Evolutionary conservation across 1,140 invertebrate genomes (phyloP), one percentile per base, ranked within the genome.

Genomic region (Archivesica marissinica): DNA sequence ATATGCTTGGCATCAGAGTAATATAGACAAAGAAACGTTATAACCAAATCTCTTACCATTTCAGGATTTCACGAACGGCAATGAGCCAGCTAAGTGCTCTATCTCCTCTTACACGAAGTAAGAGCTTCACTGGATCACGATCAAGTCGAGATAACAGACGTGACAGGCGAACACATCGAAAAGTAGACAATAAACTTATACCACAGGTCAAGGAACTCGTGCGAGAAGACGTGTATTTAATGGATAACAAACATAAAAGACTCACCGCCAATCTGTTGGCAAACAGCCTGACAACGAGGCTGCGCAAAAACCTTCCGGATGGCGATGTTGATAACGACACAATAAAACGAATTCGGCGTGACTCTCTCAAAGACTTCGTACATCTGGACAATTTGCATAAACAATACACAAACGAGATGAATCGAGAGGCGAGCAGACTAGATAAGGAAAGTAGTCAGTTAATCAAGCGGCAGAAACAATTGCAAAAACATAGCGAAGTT

Each of bases 261-360:
- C 28, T 86, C 30, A 83, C 88, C 33, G 80, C 84, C 56, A 90
- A 90, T 47, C 80, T 91, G 38, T 68, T 90, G 56, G 80, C 87
- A 23, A 91, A 90, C 79, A 90, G 90, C 80, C 78, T 90, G 6
- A 81, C 90, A 2, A 81, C 88, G 33, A 85, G 88, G 59, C 39
- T 90, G 20, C 85, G 75, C n/a, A 68, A 87, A 41, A 78, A 74
- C 54, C 66, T 88, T 1, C 88, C 86, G 15, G 88, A 89, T 7
- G 41, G 86, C 3, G 59, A 56, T 23, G 68, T 86, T 33, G 74
- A 84, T 38, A 72, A 78, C 30, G 78, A 85, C 20, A 28, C 87
- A 11, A 79, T 88, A 56, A 54, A 88, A 30, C 88, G 87, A 87
- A 47, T 89, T 15, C 38, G 84, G 47, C 64, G 88, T 15, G 88